Evolutionary conservation across 1,140 invertebrate species (phyloP).

Genomic region (Macrotrachela quadricornifera): DNA sequence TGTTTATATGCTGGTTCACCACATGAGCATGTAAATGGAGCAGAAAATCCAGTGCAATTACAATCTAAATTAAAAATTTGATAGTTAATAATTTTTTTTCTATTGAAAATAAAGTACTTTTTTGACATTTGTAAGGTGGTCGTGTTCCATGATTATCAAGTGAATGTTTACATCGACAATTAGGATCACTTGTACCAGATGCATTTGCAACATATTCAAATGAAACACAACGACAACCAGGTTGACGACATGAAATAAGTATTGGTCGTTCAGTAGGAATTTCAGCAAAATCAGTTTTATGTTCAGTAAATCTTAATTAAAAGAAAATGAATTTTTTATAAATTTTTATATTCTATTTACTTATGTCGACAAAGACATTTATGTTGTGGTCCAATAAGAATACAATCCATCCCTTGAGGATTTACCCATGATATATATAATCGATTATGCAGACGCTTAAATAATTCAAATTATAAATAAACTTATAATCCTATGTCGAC

Average conservation of each 20-base stretch:
- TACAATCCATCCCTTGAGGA: slow-evolving; percentile 30
- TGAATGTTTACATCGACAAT: slow-evolving; percentile 28
- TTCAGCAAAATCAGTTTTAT: slow-evolving; percentile 27
- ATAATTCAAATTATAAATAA: too few species aligned
- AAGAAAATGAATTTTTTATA: neutral
- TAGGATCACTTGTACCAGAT: slow-evolving; percentile 18
- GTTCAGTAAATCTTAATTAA: slow-evolving; percentile 22
- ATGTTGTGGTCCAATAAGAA: slow-evolving; percentile 30
- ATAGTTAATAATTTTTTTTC: too few species aligned
- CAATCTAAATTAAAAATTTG: too few species aligned
- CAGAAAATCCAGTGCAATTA: too few species aligned
- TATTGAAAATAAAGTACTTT: too few species aligned
- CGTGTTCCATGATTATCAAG: slow-evolving; percentile 20
- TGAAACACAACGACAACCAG: slow-evolving; percentile 22
- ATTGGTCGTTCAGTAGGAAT: slow-evolving; percentile 22
- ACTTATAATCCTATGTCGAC: too few species aligned
- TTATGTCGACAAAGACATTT: slow-evolving; percentile 30
- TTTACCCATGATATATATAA: slow-evolving; percentile 23
- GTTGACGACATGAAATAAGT: slow-evolving; percentile 20
- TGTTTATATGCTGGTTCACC: slow-evolving; percentile 20
- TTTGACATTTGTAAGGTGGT: slow-evolving; percentile 19
- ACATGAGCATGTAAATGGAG: slow-evolving; percentile 11
- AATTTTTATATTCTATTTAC: slow-evolving; percentile 8
- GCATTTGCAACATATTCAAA: slow-evolving; percentile 28
- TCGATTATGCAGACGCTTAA: slow-evolving; percentile 14